phyloP scores from a whole-genome alignment of 2,797 vertebrate genomes.

The Syngnathus acus region DNA sequence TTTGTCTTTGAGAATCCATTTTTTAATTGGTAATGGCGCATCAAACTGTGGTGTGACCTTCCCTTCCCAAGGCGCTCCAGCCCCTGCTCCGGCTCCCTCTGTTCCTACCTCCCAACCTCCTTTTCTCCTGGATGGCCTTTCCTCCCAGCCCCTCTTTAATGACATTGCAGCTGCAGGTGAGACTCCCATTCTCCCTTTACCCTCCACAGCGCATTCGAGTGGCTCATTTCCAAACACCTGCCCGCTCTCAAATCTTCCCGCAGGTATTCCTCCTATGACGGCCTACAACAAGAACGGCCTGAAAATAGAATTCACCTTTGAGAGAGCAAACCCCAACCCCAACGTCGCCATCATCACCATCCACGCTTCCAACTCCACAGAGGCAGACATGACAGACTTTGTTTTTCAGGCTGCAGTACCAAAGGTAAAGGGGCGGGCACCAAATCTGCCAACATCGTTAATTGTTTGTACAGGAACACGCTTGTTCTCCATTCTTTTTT shows the following conservation, averaged over 20 bases:
- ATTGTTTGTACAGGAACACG: neutral
- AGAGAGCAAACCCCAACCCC: slow-evolving; percentile 93
- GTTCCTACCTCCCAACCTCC: slow-evolving; percentile 79
- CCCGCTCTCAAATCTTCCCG: neutral
- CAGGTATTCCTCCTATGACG: slow-evolving; percentile 93
- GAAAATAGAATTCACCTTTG: slow-evolving; percentile 98
- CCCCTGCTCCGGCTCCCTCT: slow-evolving; percentile 73
- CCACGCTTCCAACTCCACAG: slow-evolving; percentile 93
- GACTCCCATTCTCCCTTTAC: slow-evolving; percentile 13
- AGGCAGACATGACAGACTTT: slow-evolving; percentile 96
- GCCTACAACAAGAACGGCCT: slow-evolving; percentile 98
- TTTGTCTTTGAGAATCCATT: neutral
- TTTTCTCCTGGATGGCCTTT: slow-evolving; percentile 91
- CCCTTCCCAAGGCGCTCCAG: slow-evolving; percentile 69
- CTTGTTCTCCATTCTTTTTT: neutral
- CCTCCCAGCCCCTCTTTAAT: slow-evolving; percentile 89
- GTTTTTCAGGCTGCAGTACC: slow-evolving; percentile 99
- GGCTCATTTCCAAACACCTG: neutral
- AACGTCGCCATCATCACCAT: slow-evolving; percentile 96
- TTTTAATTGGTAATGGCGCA: neutral
- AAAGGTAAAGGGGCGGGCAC: slow-evolving; percentile 77
- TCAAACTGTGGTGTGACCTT: slow-evolving; percentile 29
- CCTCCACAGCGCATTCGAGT: neutral
- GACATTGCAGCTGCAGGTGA: slow-evolving; percentile 84
- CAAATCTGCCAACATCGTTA: neutral